Conservation (phyloP, 2,888 invertebrate species). For the Drosophila mimetica region DNA sequence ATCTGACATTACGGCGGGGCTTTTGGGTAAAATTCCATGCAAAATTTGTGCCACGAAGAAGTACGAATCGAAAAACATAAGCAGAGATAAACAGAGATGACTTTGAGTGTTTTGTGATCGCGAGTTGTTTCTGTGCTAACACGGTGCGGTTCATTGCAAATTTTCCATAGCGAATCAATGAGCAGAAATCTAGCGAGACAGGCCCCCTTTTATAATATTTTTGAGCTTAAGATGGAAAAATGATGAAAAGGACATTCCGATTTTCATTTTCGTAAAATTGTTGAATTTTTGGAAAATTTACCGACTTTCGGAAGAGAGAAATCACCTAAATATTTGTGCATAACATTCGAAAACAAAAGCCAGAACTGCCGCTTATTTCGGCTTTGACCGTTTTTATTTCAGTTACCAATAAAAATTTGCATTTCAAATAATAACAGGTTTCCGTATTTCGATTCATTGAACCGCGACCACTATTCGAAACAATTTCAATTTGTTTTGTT, state of each 20-base stretch:
- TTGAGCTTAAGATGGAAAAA: background rate
- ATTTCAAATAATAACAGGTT: slow-evolving; percentile 63
- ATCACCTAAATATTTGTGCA: background rate
- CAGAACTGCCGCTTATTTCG: slow-evolving; percentile 10
- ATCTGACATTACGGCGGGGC: background rate
- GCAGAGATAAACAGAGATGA: slow-evolving; percentile 21
- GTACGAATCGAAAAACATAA: slow-evolving; percentile 34
- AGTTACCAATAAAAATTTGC: slow-evolving; percentile 34
- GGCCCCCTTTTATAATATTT: slow-evolving; percentile 4
- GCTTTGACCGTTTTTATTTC: slow-evolving; percentile 29
- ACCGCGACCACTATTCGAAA: slow-evolving; percentile 31
- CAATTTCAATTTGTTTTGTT: slow-evolving; percentile 32
- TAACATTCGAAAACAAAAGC: background rate
- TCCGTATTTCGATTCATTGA: slow-evolving; percentile 45
- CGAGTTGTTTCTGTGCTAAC: slow-evolving; percentile 1
- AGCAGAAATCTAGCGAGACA: background rate
- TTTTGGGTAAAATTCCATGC: slow-evolving; percentile 54
- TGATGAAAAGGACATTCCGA: background rate
- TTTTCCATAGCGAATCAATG: slow-evolving; percentile 1
- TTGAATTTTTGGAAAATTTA: background rate
- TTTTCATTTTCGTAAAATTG: background rate
- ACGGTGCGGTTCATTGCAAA: background rate
- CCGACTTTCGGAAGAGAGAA: background rate
- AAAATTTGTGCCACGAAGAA: slow-evolving; percentile 48
- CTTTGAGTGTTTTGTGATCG: slow-evolving; percentile 34